phyloP scores from a whole-genome alignment of 2,113 vertebrate species.

The Naja naja region DNA sequence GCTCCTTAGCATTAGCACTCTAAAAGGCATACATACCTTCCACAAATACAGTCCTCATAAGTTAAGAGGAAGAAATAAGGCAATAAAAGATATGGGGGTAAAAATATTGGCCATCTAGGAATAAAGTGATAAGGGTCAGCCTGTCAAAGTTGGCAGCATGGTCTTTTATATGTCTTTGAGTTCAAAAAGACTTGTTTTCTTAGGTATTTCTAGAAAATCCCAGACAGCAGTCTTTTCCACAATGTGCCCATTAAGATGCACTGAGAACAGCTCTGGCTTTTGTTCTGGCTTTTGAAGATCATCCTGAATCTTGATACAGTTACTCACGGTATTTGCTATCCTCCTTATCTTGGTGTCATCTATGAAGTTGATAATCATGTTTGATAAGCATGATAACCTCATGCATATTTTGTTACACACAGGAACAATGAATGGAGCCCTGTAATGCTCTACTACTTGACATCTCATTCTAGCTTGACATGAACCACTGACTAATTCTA shows the following conservation, averaged over 20 bases:
- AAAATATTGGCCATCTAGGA: not conserved
- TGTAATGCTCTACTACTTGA: not conserved
- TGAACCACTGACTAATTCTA: not conserved
- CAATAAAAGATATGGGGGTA: not conserved
- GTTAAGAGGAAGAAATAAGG: not conserved
- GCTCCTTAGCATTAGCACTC: not conserved
- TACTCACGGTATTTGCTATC: not conserved
- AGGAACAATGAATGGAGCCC: not conserved
- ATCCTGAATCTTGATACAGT: not conserved
- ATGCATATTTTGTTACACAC: not conserved
- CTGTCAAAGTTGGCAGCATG: not conserved
- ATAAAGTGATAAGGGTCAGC: not conserved
- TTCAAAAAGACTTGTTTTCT: not conserved
- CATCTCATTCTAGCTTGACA: not conserved
- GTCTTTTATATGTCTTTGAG: not conserved
- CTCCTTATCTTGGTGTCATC: not conserved
- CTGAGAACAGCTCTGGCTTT: not conserved
- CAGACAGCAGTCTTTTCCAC: not conserved
- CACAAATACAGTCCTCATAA: not conserved
- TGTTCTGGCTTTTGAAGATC: not conserved
- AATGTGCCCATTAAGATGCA: not conserved
- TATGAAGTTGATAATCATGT: not conserved
- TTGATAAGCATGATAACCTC: not conserved
- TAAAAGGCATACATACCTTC: not conserved
- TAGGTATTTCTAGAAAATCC: not conserved